Conservation (phyloP, 2,113 vertebrate species). For the Smithornis capensis region DNA sequence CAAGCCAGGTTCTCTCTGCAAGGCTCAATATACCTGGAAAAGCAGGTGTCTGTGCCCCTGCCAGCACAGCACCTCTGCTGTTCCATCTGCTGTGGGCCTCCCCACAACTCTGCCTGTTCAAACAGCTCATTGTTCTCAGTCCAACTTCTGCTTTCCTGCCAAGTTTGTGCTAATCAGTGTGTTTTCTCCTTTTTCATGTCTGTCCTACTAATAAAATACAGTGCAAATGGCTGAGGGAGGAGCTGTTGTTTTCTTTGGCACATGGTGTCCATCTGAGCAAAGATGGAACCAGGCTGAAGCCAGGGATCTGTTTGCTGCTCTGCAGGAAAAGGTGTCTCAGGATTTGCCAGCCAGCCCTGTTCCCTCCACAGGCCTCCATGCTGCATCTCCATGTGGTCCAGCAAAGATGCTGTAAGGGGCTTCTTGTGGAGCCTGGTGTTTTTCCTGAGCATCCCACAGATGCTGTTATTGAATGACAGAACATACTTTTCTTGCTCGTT, state of each 20-base stretch:
- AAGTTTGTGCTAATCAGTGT: background rate
- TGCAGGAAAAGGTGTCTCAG: background rate
- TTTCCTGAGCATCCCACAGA: background rate
- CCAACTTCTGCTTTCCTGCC: background rate
- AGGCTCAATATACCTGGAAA: background rate
- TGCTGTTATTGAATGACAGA: background rate
- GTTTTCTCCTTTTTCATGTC: background rate
- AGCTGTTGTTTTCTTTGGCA: conserved; percentile 26
- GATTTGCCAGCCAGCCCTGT: background rate
- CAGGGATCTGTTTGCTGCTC: background rate
- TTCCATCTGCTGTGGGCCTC: background rate
- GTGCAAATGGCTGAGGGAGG: background rate
- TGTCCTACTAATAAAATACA: conserved; percentile 2
- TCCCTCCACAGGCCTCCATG: background rate
- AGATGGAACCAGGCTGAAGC: background rate
- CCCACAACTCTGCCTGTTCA: background rate
- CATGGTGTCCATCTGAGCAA: background rate
- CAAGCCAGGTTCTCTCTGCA: background rate
- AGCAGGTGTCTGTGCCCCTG: background rate
- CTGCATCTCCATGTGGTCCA: background rate
- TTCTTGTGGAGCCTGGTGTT: background rate
- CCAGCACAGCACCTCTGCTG: background rate
- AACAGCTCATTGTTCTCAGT: conserved; percentile 6
- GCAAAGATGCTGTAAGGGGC: background rate
- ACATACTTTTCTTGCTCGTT: background rate